These are phyloP conservation scores for Pasiphila rectangulata DNA, from an alignment of 2,888 invertebrate species.

Conservation along the genomic window DNA sequence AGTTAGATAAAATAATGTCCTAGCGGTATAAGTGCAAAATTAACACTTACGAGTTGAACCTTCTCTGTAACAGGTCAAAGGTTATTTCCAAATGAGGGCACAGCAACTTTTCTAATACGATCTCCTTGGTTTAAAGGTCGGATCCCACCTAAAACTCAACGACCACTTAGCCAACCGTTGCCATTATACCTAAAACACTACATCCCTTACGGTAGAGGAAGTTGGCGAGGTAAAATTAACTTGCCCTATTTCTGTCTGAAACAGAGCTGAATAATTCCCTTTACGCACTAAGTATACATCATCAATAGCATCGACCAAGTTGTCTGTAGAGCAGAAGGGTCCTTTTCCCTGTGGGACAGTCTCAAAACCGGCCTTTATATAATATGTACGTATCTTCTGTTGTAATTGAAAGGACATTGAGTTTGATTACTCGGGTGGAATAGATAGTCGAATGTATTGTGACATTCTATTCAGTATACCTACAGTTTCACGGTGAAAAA, in stretches of 20 bases:
- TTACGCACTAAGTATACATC: conserved; percentile 61
- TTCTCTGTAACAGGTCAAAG: conserved; percentile 29
- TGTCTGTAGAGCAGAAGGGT: conserved; percentile 59
- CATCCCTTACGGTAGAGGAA: conserved; percentile 33
- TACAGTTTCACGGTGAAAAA: no score
- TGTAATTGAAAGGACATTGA: conserved; percentile 74
- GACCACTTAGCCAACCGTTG: conserved; percentile 39
- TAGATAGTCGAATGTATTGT: conserved; percentile 60
- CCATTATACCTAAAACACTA: conserved; percentile 39
- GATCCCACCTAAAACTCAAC: conserved; percentile 42
- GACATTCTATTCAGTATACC: conserved; percentile 41
- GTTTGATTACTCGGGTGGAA: conserved; percentile 62
- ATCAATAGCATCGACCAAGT: conserved; percentile 58
- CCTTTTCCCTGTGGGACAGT: conserved; percentile 56
- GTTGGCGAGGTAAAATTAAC: conserved; percentile 46
- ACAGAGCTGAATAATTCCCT: conserved; percentile 53
- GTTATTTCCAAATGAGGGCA: conserved; percentile 33
- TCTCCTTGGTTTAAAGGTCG: conserved; percentile 39
- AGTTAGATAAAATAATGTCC: conserved; percentile 9
- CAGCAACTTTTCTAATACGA: conserved; percentile 37
- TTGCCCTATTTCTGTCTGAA: conserved; percentile 57
- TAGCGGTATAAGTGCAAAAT: conserved; percentile 14
- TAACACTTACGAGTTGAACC: conserved; percentile 21
- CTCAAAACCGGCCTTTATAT: conserved; percentile 63
- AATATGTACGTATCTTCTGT: conserved; percentile 67